Evolutionary conservation across 2,113 vertebrate species (phyloP).

Genomic region (Clarias gariepinus): DNA sequence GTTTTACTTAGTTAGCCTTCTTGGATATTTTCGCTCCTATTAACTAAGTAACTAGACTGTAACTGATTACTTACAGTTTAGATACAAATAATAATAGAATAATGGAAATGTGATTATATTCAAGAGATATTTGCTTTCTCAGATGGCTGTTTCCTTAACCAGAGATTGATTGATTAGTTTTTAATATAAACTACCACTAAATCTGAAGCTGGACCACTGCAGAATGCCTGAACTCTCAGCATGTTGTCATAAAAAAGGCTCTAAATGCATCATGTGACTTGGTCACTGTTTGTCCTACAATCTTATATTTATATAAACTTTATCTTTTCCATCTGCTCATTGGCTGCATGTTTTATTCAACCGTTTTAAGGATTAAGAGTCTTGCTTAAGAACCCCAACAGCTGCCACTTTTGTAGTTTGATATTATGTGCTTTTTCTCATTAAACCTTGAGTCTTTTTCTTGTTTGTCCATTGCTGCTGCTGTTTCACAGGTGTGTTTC

Average conservation of each 20-base stretch:
- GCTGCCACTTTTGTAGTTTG: neutral
- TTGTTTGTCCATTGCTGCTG: conserved; percentile 8
- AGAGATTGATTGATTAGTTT: neutral
- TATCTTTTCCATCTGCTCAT: neutral
- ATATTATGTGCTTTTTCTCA: neutral
- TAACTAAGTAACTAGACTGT: too few relatives aligned
- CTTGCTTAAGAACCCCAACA: neutral
- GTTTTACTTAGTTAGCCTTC: too few relatives aligned
- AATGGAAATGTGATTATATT: neutral
- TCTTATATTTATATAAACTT: neutral
- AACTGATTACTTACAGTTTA: neutral
- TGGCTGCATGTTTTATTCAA: neutral
- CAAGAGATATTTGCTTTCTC: neutral
- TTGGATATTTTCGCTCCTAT: too few relatives aligned
- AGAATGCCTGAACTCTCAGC: neutral
- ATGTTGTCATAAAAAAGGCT: neutral
- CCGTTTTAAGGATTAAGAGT: neutral
- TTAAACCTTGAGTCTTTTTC: neutral
- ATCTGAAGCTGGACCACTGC: neutral
- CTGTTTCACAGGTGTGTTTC: neutral
- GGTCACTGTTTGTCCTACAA: neutral
- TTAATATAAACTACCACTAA: neutral
- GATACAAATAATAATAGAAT: neutral
- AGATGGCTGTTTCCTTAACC: neutral
- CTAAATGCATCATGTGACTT: neutral